These are phyloP conservation scores for Lethrus apterus DNA, from an alignment of 1,140 invertebrate species.

Conservation along the genomic window DNA sequence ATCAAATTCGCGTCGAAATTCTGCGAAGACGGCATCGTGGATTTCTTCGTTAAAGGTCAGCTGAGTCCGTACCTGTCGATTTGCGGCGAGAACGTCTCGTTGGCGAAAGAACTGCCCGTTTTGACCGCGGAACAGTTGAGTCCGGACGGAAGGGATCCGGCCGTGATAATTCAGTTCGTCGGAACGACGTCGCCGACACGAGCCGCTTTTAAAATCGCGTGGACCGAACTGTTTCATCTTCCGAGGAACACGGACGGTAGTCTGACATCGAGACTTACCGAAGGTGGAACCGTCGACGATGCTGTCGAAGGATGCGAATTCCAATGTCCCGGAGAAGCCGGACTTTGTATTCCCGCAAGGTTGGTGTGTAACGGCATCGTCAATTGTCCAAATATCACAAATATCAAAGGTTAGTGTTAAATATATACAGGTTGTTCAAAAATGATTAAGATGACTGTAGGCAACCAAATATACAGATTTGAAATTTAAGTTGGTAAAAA, in stretches of 20 bases:
- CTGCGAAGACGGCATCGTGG: slow-evolving; percentile 77
- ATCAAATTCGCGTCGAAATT: slow-evolving; percentile 72
- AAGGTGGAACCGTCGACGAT: slow-evolving; percentile 47
- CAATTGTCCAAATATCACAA: slow-evolving; percentile 67
- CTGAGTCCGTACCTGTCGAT: slow-evolving; percentile 66
- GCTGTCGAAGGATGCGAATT: slow-evolving; percentile 60
- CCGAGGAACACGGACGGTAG: slow-evolving; percentile 73
- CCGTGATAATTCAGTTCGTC: slow-evolving; percentile 37
- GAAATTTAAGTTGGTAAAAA: too few species aligned
- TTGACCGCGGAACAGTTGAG: slow-evolving; percentile 66
- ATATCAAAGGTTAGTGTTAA: slow-evolving; percentile 27
- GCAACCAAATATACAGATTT: too few species aligned
- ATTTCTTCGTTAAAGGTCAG: slow-evolving; percentile 65
- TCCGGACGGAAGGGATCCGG: slow-evolving; percentile 51
- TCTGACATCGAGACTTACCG: slow-evolving; percentile 55
- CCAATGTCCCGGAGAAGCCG: slow-evolving; percentile 72
- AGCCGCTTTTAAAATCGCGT: slow-evolving; percentile 77
- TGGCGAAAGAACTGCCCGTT: slow-evolving; percentile 68
- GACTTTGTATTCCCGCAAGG: slow-evolving; percentile 70
- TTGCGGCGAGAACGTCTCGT: slow-evolving; percentile 74
- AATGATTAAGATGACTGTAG: neutral
- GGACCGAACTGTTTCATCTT: slow-evolving; percentile 82
- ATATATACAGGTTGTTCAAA: neutral
- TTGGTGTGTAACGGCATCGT: slow-evolving; percentile 80
- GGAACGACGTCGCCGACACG: slow-evolving; percentile 60